These are phyloP conservation scores for Bombus fervidus DNA, from an alignment of 1,140 invertebrate genomes.

Conservation along the genomic window DNA sequence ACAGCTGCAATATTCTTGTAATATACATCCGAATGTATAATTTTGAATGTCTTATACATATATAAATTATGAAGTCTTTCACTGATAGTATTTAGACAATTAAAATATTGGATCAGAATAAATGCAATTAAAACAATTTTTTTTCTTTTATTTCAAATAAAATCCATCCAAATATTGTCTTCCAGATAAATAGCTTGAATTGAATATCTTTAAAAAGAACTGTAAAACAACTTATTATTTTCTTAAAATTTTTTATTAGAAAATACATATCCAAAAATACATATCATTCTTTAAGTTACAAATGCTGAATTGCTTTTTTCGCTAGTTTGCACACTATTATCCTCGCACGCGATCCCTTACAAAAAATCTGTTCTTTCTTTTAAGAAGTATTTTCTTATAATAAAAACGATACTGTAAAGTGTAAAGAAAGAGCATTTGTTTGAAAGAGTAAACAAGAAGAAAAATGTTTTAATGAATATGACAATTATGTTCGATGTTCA, in stretches of 20 bases:
- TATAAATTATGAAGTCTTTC: constrained; percentile 33
- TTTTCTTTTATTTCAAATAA: constrained; percentile 1
- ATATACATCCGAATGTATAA: constrained; percentile 31
- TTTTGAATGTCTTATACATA: constrained; percentile 28
- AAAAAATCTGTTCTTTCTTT: not conserved
- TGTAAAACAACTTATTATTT: not conserved
- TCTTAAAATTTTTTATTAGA: constrained; percentile 22
- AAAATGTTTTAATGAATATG: constrained; percentile 5
- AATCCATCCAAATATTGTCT: not conserved
- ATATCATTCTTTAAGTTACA: not conserved
- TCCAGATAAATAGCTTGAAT: too few relatives aligned
- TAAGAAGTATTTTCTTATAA: not conserved
- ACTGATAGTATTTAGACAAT: constrained; percentile 31
- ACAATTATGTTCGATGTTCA: not conserved
- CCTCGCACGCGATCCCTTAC: not conserved
- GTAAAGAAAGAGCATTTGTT: not conserved
- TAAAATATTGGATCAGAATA: constrained; percentile 37
- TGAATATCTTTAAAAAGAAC: not conserved
- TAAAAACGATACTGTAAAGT: not conserved
- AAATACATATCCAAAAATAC: constrained; percentile 34
- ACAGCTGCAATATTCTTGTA: constrained; percentile 31
- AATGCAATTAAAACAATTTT: constrained; percentile 24
- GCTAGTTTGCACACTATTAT: not conserved
- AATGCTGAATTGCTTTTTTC: not conserved
- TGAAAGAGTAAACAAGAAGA: not conserved